These are phyloP conservation scores for Sebastes oblongus DNA, from an alignment of 2,797 vertebrate species.

Conservation along the genomic window DNA sequence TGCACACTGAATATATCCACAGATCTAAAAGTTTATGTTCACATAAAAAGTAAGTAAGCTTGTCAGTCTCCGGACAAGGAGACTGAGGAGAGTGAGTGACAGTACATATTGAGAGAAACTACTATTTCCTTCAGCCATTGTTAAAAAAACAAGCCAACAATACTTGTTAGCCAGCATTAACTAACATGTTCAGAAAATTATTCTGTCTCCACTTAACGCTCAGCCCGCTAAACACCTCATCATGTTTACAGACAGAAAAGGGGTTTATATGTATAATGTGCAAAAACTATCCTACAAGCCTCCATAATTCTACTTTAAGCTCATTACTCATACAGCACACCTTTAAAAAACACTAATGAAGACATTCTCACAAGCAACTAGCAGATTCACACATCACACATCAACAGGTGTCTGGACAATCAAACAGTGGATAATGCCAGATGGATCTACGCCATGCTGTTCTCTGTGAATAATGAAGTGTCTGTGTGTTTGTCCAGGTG, in stretches of 20 bases:
- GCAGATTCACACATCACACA: neutral
- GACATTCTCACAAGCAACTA: neutral
- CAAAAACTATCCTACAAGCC: neutral
- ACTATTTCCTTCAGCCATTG: too few relatives aligned
- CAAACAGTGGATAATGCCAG: too few relatives aligned
- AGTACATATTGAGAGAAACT: too few relatives aligned
- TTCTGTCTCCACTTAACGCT: too few relatives aligned
- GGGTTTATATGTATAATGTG: neutral
- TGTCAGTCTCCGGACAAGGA: too few relatives aligned
- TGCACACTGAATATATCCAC: neutral
- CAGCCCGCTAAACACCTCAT: too few relatives aligned
- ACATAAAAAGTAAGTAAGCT: neutral
- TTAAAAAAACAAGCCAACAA: too few relatives aligned
- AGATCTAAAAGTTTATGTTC: neutral
- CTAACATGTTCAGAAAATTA: too few relatives aligned
- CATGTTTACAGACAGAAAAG: too few relatives aligned
- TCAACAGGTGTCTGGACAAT: too few relatives aligned
- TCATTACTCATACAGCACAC: neutral
- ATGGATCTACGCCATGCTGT: neutral
- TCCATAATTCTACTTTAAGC: neutral
- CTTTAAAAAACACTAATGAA: neutral
- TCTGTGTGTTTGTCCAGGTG: conserved; percentile 22
- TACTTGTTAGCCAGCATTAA: too few relatives aligned
- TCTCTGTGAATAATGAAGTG: neutral
- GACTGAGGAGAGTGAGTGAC: too few relatives aligned